phyloP scores from a whole-genome alignment of 2,113 vertebrate species.

The Baryphthengus martii region DNA sequence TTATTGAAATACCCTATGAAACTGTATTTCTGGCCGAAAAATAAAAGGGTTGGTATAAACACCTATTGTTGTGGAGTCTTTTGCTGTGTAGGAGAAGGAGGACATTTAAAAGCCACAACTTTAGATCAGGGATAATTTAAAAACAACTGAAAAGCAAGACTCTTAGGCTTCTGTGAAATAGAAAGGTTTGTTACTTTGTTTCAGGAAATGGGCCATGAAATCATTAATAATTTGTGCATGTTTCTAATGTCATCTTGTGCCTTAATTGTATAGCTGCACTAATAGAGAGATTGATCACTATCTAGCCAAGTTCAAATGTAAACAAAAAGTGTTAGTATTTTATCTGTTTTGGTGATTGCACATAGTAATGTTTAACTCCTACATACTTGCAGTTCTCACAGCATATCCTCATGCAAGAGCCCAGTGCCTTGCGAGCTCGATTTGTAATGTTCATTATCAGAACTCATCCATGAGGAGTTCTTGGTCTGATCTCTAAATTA shows the following conservation, averaged over 20 bases:
- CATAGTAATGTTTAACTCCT: background rate
- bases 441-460: background rate
- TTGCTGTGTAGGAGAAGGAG: background rate
- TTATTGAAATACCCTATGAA: conserved; percentile 70
- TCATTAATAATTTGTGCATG: background rate
- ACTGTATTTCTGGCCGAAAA: conserved; percentile 75
- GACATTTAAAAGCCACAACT: background rate
- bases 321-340: background rate
- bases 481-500: background rate
- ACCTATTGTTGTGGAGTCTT: conserved; percentile 49
- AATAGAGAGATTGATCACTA: background rate
- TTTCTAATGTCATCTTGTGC: background rate
- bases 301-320: background rate
- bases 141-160: background rate
- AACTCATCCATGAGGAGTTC: background rate
- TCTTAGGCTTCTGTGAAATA: background rate
- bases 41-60: conserved; percentile 70
- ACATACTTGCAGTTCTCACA: background rate
- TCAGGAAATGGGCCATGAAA: background rate
- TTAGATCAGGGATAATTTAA: background rate
- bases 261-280: background rate
- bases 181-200: background rate
- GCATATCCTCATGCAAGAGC: background rate
- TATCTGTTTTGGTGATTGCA: background rate
- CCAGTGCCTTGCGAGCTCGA: background rate